These are phyloP conservation scores for Malurus splendens DNA, from an alignment of 2,797 vertebrate genomes.

Conservation along the genomic window DNA sequence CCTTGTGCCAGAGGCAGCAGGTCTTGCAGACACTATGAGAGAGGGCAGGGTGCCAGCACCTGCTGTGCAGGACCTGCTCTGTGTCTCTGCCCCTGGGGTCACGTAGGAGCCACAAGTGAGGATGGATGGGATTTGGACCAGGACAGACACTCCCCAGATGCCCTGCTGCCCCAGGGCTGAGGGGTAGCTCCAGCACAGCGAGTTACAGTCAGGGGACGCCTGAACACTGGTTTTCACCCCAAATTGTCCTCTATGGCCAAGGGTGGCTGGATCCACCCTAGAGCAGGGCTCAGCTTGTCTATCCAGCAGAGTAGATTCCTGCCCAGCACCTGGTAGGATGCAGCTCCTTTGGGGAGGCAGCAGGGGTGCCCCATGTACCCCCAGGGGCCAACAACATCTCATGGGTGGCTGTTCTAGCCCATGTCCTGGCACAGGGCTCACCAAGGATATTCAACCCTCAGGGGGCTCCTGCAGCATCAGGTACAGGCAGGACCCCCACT, in stretches of 20 bases:
- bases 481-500: not conserved
- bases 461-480: accelerated
- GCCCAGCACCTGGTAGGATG: accelerated
- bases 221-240: not conserved
- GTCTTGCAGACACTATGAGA: not conserved
- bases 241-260: not conserved
- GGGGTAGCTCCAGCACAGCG: not conserved
- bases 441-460: not conserved
- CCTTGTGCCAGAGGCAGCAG: not conserved
- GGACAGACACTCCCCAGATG: not conserved
- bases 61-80: not conserved
- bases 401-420: not conserved
- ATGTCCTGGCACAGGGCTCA: accelerated
- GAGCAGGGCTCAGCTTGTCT: not conserved
- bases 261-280: not conserved
- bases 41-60: not conserved
- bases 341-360: not conserved
- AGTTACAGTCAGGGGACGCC: not conserved
- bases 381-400: not conserved
- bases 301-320: not conserved
- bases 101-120: accelerated
- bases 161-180: accelerated
- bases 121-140: not conserved
- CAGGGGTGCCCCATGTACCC: not conserved
- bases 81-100: not conserved